Evolutionary conservation across 1,140 invertebrate species (phyloP).

Genomic region (Holotrichia oblita): DNA sequence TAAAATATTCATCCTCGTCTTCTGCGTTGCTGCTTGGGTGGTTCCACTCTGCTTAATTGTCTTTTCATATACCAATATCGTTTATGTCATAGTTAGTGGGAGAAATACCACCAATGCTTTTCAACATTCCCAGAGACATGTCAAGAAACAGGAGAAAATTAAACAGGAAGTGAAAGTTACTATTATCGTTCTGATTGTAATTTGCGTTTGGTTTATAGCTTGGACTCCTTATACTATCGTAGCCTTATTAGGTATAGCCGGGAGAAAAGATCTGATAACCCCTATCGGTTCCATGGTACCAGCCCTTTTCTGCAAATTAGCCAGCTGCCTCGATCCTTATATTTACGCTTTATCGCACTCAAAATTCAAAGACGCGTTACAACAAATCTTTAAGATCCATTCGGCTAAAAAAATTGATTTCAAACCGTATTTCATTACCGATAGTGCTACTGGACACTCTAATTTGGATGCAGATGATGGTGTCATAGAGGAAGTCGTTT

Average conservation of each 20-base stretch:
- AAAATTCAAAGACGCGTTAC: slow-evolving; percentile 52
- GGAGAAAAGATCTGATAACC: slow-evolving; percentile 68
- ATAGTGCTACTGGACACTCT: neutral
- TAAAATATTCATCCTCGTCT: slow-evolving; percentile 72
- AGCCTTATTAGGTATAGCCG: slow-evolving; percentile 75
- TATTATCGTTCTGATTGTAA: slow-evolving; percentile 71
- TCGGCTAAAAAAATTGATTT: neutral
- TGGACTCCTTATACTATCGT: slow-evolving; percentile 82
- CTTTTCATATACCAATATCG: slow-evolving; percentile 76
- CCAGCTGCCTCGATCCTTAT: slow-evolving; percentile 79
- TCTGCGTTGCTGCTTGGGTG: slow-evolving; percentile 75
- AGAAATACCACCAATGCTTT: slow-evolving; percentile 60
- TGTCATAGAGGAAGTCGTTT: neutral
- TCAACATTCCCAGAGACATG: slow-evolving; percentile 64
- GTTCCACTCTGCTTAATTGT: slow-evolving; percentile 74
- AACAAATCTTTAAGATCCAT: neutral
- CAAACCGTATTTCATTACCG: neutral
- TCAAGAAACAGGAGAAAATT: slow-evolving; percentile 70
- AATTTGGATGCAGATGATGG: neutral
- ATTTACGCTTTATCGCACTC: slow-evolving; percentile 79
- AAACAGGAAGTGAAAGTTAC: slow-evolving; percentile 75
- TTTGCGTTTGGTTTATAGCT: slow-evolving; percentile 76
- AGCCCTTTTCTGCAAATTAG: slow-evolving; percentile 78
- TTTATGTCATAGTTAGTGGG: slow-evolving; percentile 68
- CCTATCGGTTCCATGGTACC: slow-evolving; percentile 78